phyloP scores from a whole-genome alignment of 1,140 invertebrate species.

The Drosophila baimaii region DNA sequence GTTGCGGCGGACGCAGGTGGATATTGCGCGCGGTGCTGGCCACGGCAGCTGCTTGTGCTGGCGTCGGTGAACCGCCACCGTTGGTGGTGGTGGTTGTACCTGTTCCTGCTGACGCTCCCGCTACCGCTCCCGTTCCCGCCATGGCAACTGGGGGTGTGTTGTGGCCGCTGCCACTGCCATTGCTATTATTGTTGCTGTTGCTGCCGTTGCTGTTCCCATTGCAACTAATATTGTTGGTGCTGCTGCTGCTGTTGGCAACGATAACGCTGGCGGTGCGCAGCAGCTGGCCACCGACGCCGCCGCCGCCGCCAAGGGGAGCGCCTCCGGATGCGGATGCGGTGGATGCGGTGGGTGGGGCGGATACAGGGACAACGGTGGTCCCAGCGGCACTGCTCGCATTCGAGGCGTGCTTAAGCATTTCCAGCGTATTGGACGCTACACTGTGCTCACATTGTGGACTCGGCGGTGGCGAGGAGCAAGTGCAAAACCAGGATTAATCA shows the following conservation, averaged over 20 bases:
- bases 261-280: slow-evolving; percentile 47
- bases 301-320: slow-evolving; percentile 16
- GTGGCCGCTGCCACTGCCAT: slow-evolving; percentile 21
- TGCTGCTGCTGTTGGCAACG: slow-evolving; percentile 19
- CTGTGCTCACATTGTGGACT: slow-evolving; percentile 34
- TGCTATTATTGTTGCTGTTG: slow-evolving; percentile 26
- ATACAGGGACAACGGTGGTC: slow-evolving; percentile 15
- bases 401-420: slow-evolving; percentile 77
- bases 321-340: slow-evolving; percentile 12
- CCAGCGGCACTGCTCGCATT: slow-evolving; percentile 67
- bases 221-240: slow-evolving; percentile 30
- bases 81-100: slow-evolving; percentile 7
- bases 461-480: slow-evolving; percentile 1
- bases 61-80: slow-evolving; percentile 52
- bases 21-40: slow-evolving; percentile 74
- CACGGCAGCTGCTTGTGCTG: slow-evolving; percentile 67
- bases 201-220: slow-evolving; percentile 19
- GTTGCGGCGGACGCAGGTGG: slow-evolving; percentile 80
- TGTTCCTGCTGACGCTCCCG: slow-evolving; percentile 16
- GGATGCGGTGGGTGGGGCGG: slow-evolving; percentile 5
- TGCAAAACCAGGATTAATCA: neutral
- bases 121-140: slow-evolving; percentile 1
- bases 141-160: slow-evolving; percentile 29
- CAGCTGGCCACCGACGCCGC: slow-evolving; percentile 40
- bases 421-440: slow-evolving; percentile 35